phyloP scores from a whole-genome alignment of 1,140 invertebrate species.

The Anadara kagoshimensis region DNA sequence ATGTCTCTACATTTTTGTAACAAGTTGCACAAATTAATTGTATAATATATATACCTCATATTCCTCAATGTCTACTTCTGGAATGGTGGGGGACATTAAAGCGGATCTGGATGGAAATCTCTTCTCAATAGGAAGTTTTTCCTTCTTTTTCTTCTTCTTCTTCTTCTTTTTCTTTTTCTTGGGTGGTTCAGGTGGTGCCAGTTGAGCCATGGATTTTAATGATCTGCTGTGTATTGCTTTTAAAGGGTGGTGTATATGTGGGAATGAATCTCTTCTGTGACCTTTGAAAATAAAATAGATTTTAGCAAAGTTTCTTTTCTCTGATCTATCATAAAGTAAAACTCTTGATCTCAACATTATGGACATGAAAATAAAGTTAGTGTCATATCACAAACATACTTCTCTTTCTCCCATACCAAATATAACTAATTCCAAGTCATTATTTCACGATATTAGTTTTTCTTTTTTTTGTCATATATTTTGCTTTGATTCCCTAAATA shows the following conservation, averaged over 20 bases:
- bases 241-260: slow-evolving; percentile 65
- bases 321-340: no score
- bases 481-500: no score
- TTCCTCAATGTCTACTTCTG: slow-evolving; percentile 57
- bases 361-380: no score
- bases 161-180: slow-evolving; percentile 72
- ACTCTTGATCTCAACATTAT: no score
- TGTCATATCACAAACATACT: no score
- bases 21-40: no score
- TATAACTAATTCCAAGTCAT: no score
- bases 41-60: slow-evolving; percentile 47
- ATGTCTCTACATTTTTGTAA: no score
- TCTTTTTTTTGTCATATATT: no score
- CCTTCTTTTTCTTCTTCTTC: slow-evolving; percentile 65
- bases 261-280: slow-evolving; percentile 60
- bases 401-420: no score
- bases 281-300: slow-evolving; percentile 49
- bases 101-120: slow-evolving; percentile 64
- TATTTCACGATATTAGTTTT: no score
- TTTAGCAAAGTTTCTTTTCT: no score
- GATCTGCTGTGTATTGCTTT: slow-evolving; percentile 60
- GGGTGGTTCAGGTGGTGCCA: neutral
- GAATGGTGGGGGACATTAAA: slow-evolving; percentile 60
- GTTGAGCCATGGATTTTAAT: slow-evolving; percentile 40
- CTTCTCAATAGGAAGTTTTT: slow-evolving; percentile 56